These are phyloP conservation scores for Limnephilus rhombicus DNA, from an alignment of 2,888 invertebrate species.

Conservation along the genomic window DNA sequence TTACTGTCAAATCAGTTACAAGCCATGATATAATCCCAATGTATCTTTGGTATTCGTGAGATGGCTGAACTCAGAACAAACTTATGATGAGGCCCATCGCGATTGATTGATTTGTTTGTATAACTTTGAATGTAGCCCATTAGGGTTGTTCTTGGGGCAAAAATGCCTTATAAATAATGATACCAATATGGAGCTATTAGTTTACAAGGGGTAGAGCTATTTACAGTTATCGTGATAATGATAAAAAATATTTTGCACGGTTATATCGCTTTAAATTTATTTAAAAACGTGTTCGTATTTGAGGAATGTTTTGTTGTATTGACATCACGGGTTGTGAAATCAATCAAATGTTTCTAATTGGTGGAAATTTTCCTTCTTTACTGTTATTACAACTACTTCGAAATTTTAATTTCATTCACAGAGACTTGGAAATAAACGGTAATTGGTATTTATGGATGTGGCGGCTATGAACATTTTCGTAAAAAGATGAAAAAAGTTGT, in stretches of 20 bases:
- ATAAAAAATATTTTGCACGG: neutral
- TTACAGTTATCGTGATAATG: neutral
- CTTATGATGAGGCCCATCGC: slow-evolving; percentile 5
- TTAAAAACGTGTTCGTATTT: too few species aligned
- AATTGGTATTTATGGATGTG: too few species aligned
- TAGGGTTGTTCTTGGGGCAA: neutral
- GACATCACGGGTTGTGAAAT: neutral
- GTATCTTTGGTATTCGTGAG: neutral
- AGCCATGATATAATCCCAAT: neutral
- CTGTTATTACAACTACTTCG: neutral
- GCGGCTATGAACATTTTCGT: too few species aligned
- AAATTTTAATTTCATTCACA: too few species aligned
- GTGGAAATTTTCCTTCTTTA: neutral
- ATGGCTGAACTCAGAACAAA: neutral
- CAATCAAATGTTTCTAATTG: neutral
- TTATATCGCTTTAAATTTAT: too few species aligned
- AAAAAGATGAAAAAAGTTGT: too few species aligned
- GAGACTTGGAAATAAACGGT: too few species aligned
- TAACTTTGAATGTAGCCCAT: slow-evolving; percentile 9
- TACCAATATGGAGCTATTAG: neutral
- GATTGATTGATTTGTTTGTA: slow-evolving; percentile 31
- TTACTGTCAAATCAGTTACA: neutral
- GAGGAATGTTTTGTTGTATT: too few species aligned
- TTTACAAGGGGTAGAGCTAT: neutral
- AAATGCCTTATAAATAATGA: neutral